These are phyloP conservation scores for Polia nebulosa DNA, from an alignment of 2,888 invertebrate species.

Conservation along the genomic window DNA sequence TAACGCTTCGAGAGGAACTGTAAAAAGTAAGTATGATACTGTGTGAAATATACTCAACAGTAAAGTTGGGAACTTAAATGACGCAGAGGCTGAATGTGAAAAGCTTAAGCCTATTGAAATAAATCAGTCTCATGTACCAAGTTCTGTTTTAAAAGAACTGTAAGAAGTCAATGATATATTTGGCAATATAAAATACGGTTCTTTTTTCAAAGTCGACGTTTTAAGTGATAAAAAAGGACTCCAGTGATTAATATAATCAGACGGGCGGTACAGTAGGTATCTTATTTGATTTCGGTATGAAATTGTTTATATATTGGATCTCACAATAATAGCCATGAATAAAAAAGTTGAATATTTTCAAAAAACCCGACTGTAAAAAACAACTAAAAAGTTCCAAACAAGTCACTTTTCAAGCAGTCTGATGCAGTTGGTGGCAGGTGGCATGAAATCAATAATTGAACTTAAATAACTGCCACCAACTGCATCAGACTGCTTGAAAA, in stretches of 20 bases:
- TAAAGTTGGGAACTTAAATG: constrained; percentile 20
- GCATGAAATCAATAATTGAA: no score
- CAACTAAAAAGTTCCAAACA: no score
- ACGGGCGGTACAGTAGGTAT: not conserved
- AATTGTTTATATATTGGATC: not conserved
- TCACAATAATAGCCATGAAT: no score
- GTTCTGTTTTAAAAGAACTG: constrained; percentile 28
- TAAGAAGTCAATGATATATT: constrained; percentile 16
- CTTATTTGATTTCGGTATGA: not conserved
- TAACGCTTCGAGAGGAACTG: constrained; percentile 44
- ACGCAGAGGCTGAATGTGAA: not conserved
- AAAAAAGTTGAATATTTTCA: no score
- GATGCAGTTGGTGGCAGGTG: no score
- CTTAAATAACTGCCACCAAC: no score
- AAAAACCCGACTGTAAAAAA: no score
- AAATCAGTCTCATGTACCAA: constrained; percentile 28
- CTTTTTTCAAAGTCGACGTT: constrained; percentile 9
- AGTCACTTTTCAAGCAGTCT: no score
- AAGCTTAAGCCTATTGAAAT: constrained; percentile 9
- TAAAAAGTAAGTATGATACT: constrained; percentile 55
- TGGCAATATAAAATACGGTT: constrained; percentile 13
- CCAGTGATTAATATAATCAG: not conserved
- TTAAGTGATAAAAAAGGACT: constrained; percentile 42
- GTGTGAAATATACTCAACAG: constrained; percentile 33
- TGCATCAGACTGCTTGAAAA: no score